Conservation (phyloP, 2,797 vertebrate species). For the Hydrocynus forskahlii region DNA sequence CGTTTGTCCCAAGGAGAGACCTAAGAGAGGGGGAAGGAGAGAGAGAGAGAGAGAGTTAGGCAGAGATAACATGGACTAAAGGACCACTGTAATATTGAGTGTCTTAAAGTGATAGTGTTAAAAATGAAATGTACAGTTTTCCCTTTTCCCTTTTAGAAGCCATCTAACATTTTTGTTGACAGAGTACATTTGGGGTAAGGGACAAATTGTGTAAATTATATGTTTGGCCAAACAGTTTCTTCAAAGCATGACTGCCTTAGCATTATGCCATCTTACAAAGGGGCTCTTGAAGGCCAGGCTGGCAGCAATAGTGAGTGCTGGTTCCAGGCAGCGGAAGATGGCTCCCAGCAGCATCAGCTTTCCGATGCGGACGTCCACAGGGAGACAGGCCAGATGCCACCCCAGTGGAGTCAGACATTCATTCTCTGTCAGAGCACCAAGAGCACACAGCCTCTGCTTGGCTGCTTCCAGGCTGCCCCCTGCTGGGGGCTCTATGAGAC, state of each 20-base stretch:
- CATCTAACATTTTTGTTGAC: too few relatives aligned
- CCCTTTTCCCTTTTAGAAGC: too few relatives aligned
- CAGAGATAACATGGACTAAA: neutral
- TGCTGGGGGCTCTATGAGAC: constrained; percentile 90
- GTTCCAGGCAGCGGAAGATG: constrained; percentile 97
- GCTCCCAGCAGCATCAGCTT: constrained; percentile 97
- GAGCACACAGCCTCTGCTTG: constrained; percentile 86
- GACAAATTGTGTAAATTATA: neutral
- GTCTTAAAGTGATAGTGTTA: too few relatives aligned
- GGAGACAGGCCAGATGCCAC: constrained; percentile 95
- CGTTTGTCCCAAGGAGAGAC: constrained; percentile 97
- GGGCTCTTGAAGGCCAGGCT: constrained; percentile 93
- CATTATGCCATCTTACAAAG: constrained; percentile 71
- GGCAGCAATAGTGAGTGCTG: constrained; percentile 95
- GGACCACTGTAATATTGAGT: neutral
- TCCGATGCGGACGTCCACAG: constrained; percentile 95
- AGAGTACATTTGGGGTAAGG: neutral
- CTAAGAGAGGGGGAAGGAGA: constrained; percentile 67
- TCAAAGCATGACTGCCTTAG: neutral
- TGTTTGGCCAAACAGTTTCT: neutral
- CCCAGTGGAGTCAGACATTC: constrained; percentile 94
- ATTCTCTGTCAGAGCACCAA: constrained; percentile 88
- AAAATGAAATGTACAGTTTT: too few relatives aligned
- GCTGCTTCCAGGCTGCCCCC: constrained; percentile 83
- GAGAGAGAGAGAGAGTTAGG: neutral